Evolutionary conservation across 2,888 invertebrate genomes (phyloP).

Genomic region (Brachyopa scutellaris): DNA sequence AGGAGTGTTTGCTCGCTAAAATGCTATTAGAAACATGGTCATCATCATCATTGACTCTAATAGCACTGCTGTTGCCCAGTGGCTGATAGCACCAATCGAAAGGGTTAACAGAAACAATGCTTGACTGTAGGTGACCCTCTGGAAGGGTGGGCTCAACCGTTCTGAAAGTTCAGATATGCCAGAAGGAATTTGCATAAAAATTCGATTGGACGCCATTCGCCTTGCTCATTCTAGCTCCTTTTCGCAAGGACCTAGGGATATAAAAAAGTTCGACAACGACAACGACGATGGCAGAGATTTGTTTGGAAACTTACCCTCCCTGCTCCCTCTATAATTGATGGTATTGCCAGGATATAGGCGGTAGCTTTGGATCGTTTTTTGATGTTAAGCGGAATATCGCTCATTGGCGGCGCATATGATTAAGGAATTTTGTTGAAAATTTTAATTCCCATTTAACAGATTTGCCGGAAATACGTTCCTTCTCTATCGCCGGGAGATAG

Average conservation of each 20-base stretch:
- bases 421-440: conserved; percentile 19
- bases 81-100: conserved; percentile 38
- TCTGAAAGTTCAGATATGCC: conserved; percentile 33
- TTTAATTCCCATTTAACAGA: conserved; percentile 12
- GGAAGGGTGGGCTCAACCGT: conserved; percentile 1
- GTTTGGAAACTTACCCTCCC: conserved; percentile 22
- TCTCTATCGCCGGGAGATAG: background rate
- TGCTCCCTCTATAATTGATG: conserved; percentile 33
- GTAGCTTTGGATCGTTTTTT: background rate
- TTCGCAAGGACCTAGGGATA: background rate
- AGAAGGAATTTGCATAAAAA: conserved; percentile 54
- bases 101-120: conserved; percentile 33
- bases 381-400: background rate
- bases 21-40: conserved; percentile 41
- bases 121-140: conserved; percentile 13
- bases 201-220: conserved; percentile 37
- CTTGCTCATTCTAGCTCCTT: background rate
- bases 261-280: conserved; percentile 1
- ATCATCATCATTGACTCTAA: conserved; percentile 47
- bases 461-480: conserved; percentile 11
- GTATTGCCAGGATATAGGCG: conserved; percentile 23
- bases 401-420: conserved; percentile 3
- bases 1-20: background rate
- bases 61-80: conserved; percentile 7
- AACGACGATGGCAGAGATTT: conserved; percentile 7